Evolutionary conservation across 2,113 vertebrate species (phyloP).

Genomic region (Neofelis nebulosa): DNA sequence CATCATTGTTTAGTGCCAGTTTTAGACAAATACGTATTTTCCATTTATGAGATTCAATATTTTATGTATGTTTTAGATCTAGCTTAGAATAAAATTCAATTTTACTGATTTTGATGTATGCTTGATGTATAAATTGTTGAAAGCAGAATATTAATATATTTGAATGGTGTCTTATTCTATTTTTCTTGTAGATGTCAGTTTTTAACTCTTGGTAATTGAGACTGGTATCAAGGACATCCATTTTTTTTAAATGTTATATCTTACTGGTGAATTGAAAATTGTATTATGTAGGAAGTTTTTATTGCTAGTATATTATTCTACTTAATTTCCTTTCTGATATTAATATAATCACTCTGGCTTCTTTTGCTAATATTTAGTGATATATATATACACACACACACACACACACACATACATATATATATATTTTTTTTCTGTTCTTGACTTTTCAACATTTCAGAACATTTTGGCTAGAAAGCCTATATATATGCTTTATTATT

Average conservation of each 20-base stretch:
- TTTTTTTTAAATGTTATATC: neutral
- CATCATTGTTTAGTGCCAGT: neutral
- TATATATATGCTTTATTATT: neutral
- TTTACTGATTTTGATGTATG: neutral
- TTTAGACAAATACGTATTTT: neutral
- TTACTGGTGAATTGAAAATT: neutral
- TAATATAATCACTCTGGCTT: neutral
- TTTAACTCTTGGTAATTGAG: neutral
- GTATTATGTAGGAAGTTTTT: neutral
- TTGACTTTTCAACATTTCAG: neutral
- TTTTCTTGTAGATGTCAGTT: neutral
- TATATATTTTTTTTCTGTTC: neutral
- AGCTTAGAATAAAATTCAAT: neutral
- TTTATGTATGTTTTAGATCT: neutral
- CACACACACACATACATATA: neutral
- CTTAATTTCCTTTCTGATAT: neutral
- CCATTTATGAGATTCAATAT: neutral
- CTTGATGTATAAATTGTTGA: neutral
- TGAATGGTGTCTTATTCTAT: neutral
- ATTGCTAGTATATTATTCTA: neutral
- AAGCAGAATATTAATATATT: neutral
- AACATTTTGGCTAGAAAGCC: neutral
- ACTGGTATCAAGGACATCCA: neutral
- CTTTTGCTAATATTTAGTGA: neutral
- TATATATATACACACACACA: neutral